Conservation (phyloP, 2,888 invertebrate species). For the Tetropium fuscum region DNA sequence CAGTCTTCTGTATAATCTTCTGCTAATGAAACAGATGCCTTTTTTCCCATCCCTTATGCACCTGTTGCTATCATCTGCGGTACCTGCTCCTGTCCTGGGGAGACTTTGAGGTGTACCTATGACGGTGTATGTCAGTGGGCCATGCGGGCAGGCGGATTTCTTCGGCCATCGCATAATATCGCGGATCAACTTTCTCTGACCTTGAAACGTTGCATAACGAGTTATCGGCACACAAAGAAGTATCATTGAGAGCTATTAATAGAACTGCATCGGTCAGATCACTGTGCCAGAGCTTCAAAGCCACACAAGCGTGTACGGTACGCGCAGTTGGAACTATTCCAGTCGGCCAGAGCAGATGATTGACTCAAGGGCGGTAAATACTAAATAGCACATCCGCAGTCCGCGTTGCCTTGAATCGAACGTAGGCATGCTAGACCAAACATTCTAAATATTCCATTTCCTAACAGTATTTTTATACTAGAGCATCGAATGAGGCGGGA, state of each 20-base stretch:
- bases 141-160: slow-evolving; percentile 16
- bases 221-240: slow-evolving; percentile 54
- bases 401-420: neutral
- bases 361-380: slow-evolving; percentile 15
- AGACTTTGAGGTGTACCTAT: slow-evolving; percentile 3
- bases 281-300: slow-evolving; percentile 32
- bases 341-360: slow-evolving; percentile 11
- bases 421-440: slow-evolving; percentile 1
- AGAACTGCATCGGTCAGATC: slow-evolving; percentile 39
- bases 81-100: neutral
- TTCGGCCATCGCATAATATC: slow-evolving; percentile 25
- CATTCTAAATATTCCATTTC: neutral
- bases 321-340: slow-evolving; percentile 13
- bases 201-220: slow-evolving; percentile 60
- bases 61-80: slow-evolving; percentile 25
- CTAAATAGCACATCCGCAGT: slow-evolving; percentile 12
- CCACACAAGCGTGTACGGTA: slow-evolving; percentile 11
- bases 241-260: slow-evolving; percentile 56
- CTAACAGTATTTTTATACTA: too few species aligned
- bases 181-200: slow-evolving; percentile 60
- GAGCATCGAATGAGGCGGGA: too few species aligned
- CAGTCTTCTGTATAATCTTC: too few species aligned
- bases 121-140: too few species aligned
- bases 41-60: slow-evolving; percentile 26
- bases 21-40: slow-evolving; percentile 28